Evolutionary conservation across 2,113 vertebrate species (phyloP).

Genomic region (Aix galericulata): DNA sequence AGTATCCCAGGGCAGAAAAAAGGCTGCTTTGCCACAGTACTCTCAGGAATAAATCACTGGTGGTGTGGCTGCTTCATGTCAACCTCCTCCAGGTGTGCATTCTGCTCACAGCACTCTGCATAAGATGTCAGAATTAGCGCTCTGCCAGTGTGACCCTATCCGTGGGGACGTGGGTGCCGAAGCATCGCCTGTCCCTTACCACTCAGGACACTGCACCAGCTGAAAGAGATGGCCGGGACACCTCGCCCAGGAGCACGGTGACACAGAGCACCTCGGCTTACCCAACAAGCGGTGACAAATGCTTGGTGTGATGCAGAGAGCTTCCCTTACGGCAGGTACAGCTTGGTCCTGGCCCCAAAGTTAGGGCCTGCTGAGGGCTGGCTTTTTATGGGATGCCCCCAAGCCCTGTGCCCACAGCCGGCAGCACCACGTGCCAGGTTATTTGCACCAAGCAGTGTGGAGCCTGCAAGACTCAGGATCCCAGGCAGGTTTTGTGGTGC

Average conservation of each 20-base stretch:
- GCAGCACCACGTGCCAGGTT: neutral
- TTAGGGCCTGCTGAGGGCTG: neutral
- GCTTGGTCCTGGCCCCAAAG: neutral
- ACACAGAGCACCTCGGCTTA: neutral
- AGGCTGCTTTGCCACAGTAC: neutral
- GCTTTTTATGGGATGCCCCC: neutral
- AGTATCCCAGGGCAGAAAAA: neutral
- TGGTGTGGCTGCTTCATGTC: neutral
- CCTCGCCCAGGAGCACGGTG: neutral
- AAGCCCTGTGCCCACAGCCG: neutral
- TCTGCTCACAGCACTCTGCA: neutral
- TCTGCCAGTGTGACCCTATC: neutral
- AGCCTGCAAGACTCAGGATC: neutral
- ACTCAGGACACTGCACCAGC: neutral
- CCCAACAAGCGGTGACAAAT: neutral
- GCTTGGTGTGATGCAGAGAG: neutral
- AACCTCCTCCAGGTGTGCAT: neutral
- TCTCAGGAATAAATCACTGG: neutral
- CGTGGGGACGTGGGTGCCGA: rapidly evolving
- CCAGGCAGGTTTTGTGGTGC: neutral
- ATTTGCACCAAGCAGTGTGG: neutral
- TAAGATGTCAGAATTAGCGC: neutral
- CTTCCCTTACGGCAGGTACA: neutral
- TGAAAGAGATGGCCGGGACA: neutral
- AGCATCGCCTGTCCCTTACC: neutral